These are phyloP conservation scores for Neocrepidodera transversa DNA, from an alignment of 2,888 invertebrate species.

Conservation along the genomic window DNA sequence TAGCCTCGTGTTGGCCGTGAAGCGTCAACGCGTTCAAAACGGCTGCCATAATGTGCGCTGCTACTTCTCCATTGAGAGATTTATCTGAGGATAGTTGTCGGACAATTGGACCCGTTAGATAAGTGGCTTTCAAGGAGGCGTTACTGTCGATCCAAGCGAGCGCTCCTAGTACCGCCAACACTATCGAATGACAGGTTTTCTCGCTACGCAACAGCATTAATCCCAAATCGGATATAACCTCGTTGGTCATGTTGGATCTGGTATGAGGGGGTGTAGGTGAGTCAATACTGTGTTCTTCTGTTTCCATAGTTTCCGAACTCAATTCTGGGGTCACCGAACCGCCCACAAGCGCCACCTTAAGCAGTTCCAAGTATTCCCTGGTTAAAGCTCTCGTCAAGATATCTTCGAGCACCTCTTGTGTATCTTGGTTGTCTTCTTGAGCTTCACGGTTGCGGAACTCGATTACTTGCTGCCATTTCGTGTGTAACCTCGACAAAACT, in stretches of 20 bases:
- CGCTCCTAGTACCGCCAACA: conserved; percentile 70
- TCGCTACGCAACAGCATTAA: conserved; percentile 71
- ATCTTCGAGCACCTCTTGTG: conserved; percentile 85
- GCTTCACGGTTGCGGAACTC: conserved; percentile 79
- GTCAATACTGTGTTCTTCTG: conserved; percentile 74
- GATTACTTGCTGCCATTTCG: conserved; percentile 82
- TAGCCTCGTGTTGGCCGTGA: conserved; percentile 90
- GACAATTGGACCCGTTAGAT: conserved; percentile 68
- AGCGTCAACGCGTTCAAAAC: conserved; percentile 76
- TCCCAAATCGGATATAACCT: conserved; percentile 84
- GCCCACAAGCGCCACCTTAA: conserved; percentile 77
- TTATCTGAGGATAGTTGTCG: conserved; percentile 70
- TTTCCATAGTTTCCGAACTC: conserved; percentile 67
- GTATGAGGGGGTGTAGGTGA: conserved; percentile 65
- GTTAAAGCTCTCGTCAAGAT: conserved; percentile 86
- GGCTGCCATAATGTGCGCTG: conserved; percentile 76
- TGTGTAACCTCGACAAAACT: conserved; percentile 74
- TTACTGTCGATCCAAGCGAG: conserved; percentile 89
- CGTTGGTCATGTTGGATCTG: conserved; percentile 64
- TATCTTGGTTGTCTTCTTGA: conserved; percentile 78
- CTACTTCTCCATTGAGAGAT: conserved; percentile 71
- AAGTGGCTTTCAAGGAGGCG: conserved; percentile 81
- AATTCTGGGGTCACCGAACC: conserved; percentile 66
- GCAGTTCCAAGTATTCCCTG: conserved; percentile 85
- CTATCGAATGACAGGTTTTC: conserved; percentile 69